A percentile compares a stretch with the other conserved stretches of the same genome.
These are phyloP conservation scores for Thymelicus lineola DNA, from an alignment of 2,888 invertebrate species.

Conservation along the genomic window DNA sequence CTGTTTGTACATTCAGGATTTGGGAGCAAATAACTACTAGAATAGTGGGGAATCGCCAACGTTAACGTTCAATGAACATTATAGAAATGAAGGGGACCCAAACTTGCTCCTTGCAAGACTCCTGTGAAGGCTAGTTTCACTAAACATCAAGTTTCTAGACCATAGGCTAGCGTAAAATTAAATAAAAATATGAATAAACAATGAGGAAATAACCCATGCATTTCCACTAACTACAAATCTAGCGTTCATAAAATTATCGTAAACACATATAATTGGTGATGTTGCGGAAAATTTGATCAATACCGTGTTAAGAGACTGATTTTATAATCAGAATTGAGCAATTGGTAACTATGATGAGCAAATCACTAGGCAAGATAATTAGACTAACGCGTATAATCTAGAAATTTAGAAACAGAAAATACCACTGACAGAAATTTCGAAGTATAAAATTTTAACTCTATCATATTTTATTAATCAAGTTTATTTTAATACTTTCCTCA, in stretches of 20 bases:
- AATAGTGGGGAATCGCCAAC: constrained; percentile 32
- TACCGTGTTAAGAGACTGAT: constrained; percentile 19
- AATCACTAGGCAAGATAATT: constrained; percentile 7
- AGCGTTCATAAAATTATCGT: constrained; percentile 68
- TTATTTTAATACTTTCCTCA: background rate
- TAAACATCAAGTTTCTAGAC: constrained; percentile 64
- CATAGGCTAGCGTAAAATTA: constrained; percentile 66
- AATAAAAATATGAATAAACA: constrained; percentile 62
- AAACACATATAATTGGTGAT: constrained; percentile 42
- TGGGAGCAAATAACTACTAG: constrained; percentile 60
- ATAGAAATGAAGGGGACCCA: constrained; percentile 38
- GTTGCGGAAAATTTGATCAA: constrained; percentile 18
- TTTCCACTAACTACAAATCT: constrained; percentile 71
- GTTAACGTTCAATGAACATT: constrained; percentile 20
- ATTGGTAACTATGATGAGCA: constrained; percentile 17
- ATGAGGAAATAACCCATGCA: constrained; percentile 64
- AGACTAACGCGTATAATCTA: too few relatives aligned
- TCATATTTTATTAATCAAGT: background rate
- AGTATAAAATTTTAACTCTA: background rate
- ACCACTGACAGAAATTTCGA: background rate
- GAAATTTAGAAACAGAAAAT: too few relatives aligned
- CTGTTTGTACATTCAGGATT: constrained; percentile 82
- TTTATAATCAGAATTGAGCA: constrained; percentile 27
- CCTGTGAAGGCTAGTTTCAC: constrained; percentile 57
- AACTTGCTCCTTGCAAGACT: constrained; percentile 53